Percentiles rank a stretch among this genome's conserved stretches.
These are phyloP conservation scores for Rousettus leschenaultii DNA, from an alignment of 2,113 vertebrate genomes.

Conservation along the genomic window DNA sequence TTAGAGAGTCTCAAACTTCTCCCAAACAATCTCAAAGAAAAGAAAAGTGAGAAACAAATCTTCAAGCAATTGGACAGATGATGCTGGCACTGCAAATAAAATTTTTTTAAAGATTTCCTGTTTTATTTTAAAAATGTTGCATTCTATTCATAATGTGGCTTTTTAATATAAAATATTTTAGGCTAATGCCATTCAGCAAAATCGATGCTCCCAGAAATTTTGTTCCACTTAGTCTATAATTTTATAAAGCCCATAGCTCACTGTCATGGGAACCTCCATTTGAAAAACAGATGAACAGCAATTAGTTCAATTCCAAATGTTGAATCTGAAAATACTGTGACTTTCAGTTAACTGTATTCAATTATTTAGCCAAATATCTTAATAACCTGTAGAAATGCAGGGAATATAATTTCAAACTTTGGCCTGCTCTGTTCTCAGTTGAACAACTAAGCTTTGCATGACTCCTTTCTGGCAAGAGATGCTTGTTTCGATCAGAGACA, in stretches of 20 bases:
- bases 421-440: neutral
- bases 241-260: neutral
- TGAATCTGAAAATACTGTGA: slow-evolving; percentile 15
- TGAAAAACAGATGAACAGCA: neutral
- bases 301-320: neutral
- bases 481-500: neutral
- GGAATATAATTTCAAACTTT: neutral
- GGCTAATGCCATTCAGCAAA: neutral
- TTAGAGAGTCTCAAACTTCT: neutral
- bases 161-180: slow-evolving; percentile 14
- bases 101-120: neutral
- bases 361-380: slow-evolving; percentile 33
- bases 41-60: neutral
- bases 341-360: neutral
- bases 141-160: neutral
- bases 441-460: neutral
- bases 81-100: neutral
- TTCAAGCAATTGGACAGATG: neutral
- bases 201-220: neutral
- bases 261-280: neutral
- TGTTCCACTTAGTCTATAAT: neutral
- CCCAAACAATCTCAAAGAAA: neutral
- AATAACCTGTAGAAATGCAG: neutral
- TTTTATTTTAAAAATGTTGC: neutral
- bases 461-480: neutral